A percentile compares a stretch with the other conserved stretches of the same genome.
Evolutionary conservation across 92 coral and sea anemone genomes (phyloP).

Genomic region (Scolanthus callimorphus): DNA sequence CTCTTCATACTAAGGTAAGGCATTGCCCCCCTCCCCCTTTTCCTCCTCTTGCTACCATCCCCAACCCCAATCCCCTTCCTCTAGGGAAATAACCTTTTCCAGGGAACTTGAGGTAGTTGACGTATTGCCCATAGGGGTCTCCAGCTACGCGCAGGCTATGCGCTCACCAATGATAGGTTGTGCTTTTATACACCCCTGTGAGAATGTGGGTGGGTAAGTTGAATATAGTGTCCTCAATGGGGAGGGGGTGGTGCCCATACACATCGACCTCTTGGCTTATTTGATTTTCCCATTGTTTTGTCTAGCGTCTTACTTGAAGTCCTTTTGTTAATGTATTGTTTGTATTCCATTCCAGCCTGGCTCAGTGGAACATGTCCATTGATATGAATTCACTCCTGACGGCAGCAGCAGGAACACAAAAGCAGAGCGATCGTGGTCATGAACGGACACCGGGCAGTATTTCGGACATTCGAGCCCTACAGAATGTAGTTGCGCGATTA

Average conservation of each 20-base stretch:
- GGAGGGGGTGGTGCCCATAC: too few species aligned
- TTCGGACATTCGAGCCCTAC: conserved; percentile 73
- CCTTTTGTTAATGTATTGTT: neutral
- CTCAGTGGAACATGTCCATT: conserved; percentile 92
- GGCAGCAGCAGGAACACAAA: conserved; percentile 26
- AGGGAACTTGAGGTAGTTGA: too few species aligned
- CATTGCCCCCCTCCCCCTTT: neutral
- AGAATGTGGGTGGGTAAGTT: too few species aligned
- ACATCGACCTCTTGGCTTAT: neutral
- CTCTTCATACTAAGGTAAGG: conserved; percentile 60
- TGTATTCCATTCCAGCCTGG: conserved; percentile 32
- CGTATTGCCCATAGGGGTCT: too few species aligned
- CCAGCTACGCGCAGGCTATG: too few species aligned
- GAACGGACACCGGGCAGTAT: conserved; percentile 61
- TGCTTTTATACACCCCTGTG: too few species aligned
- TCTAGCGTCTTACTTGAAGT: too few species aligned
- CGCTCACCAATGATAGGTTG: too few species aligned
- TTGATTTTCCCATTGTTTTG: too few species aligned
- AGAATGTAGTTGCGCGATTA: conserved; percentile 71
- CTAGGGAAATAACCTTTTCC: too few species aligned
- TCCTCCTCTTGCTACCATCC: neutral
- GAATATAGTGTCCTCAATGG: too few species aligned
- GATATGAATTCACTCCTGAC: conserved; percentile 77
- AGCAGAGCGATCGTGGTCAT: conserved; percentile 50
- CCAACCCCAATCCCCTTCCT: too few species aligned